phyloP scores from a whole-genome alignment of 2,113 vertebrate genomes.

The Hylia prasina region DNA sequence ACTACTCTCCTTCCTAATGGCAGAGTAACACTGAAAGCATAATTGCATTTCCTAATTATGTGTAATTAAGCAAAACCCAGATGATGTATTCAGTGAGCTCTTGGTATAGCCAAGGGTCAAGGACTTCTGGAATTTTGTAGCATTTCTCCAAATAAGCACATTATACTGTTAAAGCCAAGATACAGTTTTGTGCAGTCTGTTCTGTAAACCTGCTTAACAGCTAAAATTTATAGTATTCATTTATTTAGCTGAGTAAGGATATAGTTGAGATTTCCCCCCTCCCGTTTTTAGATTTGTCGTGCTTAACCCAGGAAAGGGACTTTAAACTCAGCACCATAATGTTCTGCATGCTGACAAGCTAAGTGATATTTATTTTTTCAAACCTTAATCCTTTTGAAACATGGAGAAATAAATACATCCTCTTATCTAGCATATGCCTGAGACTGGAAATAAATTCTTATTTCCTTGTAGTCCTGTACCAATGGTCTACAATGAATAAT shows the following conservation, averaged over 20 bases:
- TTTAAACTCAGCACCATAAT: conserved; percentile 71
- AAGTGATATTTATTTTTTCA: conserved; percentile 83
- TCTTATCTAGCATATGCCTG: conserved; percentile 81
- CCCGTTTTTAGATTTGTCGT: conserved; percentile 60
- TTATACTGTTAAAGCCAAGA: conserved; percentile 52
- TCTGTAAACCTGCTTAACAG: conserved; percentile 60
- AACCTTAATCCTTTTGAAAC: conserved; percentile 83
- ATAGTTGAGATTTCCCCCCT: conserved; percentile 49
- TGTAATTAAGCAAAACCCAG: conserved; percentile 81
- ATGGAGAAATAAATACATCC: conserved; percentile 84
- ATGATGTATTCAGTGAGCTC: conserved; percentile 75
- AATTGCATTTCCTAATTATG: conserved; percentile 80
- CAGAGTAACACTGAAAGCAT: conserved; percentile 66
- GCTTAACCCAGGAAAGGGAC: conserved; percentile 67
- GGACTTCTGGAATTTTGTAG: conserved; percentile 71
- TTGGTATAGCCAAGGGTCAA: conserved; percentile 75
- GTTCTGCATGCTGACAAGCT: conserved; percentile 76
- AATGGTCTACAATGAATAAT: conserved; percentile 77
- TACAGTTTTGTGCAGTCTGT: conserved; percentile 55
- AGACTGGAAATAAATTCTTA: conserved; percentile 79
- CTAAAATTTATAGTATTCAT: conserved; percentile 70
- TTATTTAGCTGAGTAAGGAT: conserved; percentile 75
- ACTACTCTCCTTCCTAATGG: conserved; percentile 66
- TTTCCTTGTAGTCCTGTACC: conserved; percentile 69
- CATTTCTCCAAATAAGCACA: conserved; percentile 73